Evolutionary conservation across 2,113 vertebrate species (phyloP), one percentile per base, ranked within the genome.

Genomic region (Tragelaphus scriptus): DNA sequence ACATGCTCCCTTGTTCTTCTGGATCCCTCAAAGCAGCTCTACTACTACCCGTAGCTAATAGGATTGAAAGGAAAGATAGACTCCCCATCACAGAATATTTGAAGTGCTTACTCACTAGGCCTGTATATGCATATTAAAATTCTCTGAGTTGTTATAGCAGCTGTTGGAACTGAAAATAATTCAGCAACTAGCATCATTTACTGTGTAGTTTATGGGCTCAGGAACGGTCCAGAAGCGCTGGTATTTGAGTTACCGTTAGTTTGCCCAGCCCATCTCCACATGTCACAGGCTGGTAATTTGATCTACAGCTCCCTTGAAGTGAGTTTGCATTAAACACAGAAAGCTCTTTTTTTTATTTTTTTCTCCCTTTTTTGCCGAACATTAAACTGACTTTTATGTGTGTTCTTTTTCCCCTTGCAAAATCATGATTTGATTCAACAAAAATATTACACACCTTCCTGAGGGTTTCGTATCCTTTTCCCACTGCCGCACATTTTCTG

Each of bases 101-200:
- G 97, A 98, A 98, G 96, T 98, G 75, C 92, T 98, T 98, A 97
- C 92, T 96, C 97, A 97, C 71, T 77, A 97, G 97, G 88, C 90
- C 88, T 98, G 63, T 91, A 97, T 36, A 96, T 93, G 98, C 97
- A 97, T 51, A 97, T 68, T 97, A 98, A 98, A 98, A 98, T 97
- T 97, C 97, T 98, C 95, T 91, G 95, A 98, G 98, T 92, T 98
- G 97, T 98, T 98, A 98, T 68, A 99, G 98, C 98, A 98, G 98
- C 98, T 98, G 98, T 98, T 98, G 97, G 98, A 98, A 98, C 98
- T 98, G 98, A 99, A 98, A 99, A 98, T 98, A 98, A 97, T 98
- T 98, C 96, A 98, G 97, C 92, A 96, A 99, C 95, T 92, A 96
- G 97, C 98, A 98, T 99, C 94, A 0, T 98, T 99, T 99, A 98